Conservation (phyloP, 30 jellyfish, hydroid and myxozoan genomes). For the Catostylus mosaicus region DNA sequence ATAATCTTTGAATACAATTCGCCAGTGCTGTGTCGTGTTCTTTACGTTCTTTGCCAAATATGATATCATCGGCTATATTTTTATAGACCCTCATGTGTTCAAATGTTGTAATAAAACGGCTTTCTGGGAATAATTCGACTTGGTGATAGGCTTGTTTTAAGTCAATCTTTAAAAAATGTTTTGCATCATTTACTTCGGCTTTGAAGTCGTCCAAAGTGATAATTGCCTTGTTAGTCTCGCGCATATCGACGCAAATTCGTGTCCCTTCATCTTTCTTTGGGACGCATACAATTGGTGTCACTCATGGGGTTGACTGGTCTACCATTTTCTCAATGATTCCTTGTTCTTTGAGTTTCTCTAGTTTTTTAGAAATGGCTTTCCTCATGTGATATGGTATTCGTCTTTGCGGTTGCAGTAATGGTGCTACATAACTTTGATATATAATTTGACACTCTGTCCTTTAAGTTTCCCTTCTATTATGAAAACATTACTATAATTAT, state of each 20-base stretch:
- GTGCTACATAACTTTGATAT: slow-evolving; percentile 34
- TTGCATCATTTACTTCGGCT: slow-evolving; percentile 60
- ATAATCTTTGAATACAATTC: slow-evolving; percentile 11
- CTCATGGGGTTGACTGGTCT: slow-evolving; percentile 60
- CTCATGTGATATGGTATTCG: slow-evolving; percentile 66
- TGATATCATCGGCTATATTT: slow-evolving; percentile 68
- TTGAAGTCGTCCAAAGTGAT: slow-evolving; percentile 45
- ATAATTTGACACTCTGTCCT: slow-evolving; percentile 38
- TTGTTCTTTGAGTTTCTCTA: slow-evolving; percentile 31
- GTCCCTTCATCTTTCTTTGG: slow-evolving; percentile 62
- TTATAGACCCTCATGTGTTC: slow-evolving; percentile 60
- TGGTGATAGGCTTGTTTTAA: slow-evolving; percentile 64
- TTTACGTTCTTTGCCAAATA: slow-evolving; percentile 2
- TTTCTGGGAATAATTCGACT: slow-evolving; percentile 46
- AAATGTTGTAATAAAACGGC: slow-evolving; percentile 58
- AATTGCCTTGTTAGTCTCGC: slow-evolving; percentile 57
- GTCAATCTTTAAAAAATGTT: slow-evolving; percentile 44
- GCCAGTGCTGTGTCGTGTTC: slow-evolving; percentile 33
- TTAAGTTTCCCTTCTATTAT: slow-evolving; percentile 42
- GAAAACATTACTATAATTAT: slow-evolving; percentile 30
- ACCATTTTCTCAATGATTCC: slow-evolving; percentile 54
- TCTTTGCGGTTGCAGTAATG: slow-evolving; percentile 62
- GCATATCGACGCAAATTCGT: slow-evolving; percentile 61
- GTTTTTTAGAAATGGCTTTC: slow-evolving; percentile 39
- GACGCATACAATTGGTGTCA: slow-evolving; percentile 48